Evolutionary conservation across 1,140 invertebrate species (phyloP), one percentile per base, ranked within the genome.

Genomic region (Tigriopus japonicus): DNA sequence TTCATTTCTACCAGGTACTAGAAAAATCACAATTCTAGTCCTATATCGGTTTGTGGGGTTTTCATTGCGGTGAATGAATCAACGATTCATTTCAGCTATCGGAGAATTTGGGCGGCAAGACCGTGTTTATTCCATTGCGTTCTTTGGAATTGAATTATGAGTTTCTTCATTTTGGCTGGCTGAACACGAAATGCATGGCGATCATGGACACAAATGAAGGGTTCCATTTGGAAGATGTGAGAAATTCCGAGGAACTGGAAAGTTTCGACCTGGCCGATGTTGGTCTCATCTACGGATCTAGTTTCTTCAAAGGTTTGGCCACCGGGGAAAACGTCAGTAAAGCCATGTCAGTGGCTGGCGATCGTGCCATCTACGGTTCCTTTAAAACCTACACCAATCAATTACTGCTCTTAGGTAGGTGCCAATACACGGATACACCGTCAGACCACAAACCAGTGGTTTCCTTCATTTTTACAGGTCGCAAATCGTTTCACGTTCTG

Each of bases 301-400:
- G 87, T 65, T 86, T 92, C 73, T 97, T 94, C 68, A 94, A 96
- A 71, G 84, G 76, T 28, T 65, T 79, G 52, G 74, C 76, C 7
- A 80, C 77, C 35, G 79, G 79, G 0, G 77, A 84, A 40, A 85
- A 86, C 71, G 85, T 87, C 56, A 82, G 80, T 66, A 75, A 77
- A 68, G 81, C 81, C n/a, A 73, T 83, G 76, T 77, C 59, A 12
- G 23, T 61, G 60, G 84, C 83, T 45, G 88, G 87, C 0, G 85
- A 89, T 70, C 77, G 81, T 66, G 87, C 88, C 7, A 92, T 87
- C 68, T 92, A 91, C 66, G 91, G 93, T 66, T 91, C 91, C 15
- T 78, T 92, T 17, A 80, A 86, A 59, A 84, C 81, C 56, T 79
- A 82, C 63, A 83, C 83, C 42, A 84, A 82, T 53, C 85, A 91